Base-by-base conservation (phyloP, 2,797 vertebrate species). In the Lutjanus argentimaculatus region DNA sequence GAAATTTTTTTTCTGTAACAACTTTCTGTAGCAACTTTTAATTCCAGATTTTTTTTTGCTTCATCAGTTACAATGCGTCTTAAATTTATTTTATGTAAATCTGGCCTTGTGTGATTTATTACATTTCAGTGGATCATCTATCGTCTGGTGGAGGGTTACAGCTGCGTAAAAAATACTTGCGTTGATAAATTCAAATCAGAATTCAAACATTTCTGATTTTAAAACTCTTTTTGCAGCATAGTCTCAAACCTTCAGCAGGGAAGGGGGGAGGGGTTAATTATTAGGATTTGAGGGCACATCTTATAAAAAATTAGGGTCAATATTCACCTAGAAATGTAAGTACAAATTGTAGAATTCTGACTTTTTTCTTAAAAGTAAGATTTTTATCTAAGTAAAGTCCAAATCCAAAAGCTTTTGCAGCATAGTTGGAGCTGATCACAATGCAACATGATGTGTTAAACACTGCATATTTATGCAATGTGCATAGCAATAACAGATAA, bases 401-500 rank as follows among this genome's bases (percentile, higher is more conserved):
- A 16, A 14, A 55, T 65, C 21, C 1, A 19, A 40, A 65, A 43
- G 8, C 56, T 17, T 57, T 36, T 16, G 30, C 52, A 42, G 16
- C 6, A 0, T 65, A 17, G 14, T 53, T 6, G 40, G 14, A 66
- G 43, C 12, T 36, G 21, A 67, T 56, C 9, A 22, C 7, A 30
- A 22, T 22, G 6, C 51, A 55, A 55, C 36, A 13, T 45, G 8
- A 43, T 73, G 9, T 65, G 13, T 62, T 64, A 77, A 84, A 57
- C 8, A 45, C n/a, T 48, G 61, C 22, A 68, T 53, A 36, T 58
- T 78, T 46, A 62, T 72, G 30, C 30, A 36, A 55, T 36, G 43
- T 19, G 21, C 52, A 45, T 36, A n/a, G 16, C 49, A 22, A 36
- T 19, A 13, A 68, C 46, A 30, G 7, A 73, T 51, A 19, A 53